Base-by-base conservation (phyloP, 2,797 vertebrate species). In the Acrossocheilus wenchowensis region DNA sequence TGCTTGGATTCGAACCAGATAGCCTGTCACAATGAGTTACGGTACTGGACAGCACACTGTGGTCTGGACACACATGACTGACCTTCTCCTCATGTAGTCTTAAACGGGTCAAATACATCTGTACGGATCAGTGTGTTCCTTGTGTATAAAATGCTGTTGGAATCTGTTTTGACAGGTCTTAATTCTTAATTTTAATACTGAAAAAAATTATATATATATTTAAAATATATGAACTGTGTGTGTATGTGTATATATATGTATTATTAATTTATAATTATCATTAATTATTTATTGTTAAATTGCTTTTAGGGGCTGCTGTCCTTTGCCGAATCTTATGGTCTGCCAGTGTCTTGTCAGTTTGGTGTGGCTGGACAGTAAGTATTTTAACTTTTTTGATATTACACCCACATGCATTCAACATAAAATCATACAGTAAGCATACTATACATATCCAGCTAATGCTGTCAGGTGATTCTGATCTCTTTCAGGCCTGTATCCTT, bases 401-500 rank as follows among this genome's bases (percentile, higher is more conserved):
- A 71, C n/a, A 34, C 21, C 4, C n/a, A 41, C 41, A 72, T 41
- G 15, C 15, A 21, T 74, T 23, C 12, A 9, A 6, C 14, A 54
- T 36, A 10, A 39, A 62, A 1, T 60, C 19, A 62, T 60, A 45
- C 6, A 21, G 30, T 74, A 62, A 88, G 9, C 41, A 43, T 60
- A n/a, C 12, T 41, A 21, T 30, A 34, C 7, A 39, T 26, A 54
- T n/a, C 4, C 2, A 19, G 4, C 34, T 21, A 72, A 2, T 19
- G 15, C 36, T 74, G 26, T 75, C 48, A 4, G 41, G 9, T 83
- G 71, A 75, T 77, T 84, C 8, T 54, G 50, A n/a, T 19, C 54
- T 78, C 86, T 78, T 79, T 81, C 81, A 99, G 98, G 88, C 98
- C 98, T 0, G 87, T 99, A 85, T 95, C 95, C 90, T 97, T 99